phyloP scores from a whole-genome alignment of 2,113 vertebrate species.

The Hydropotes inermis region DNA sequence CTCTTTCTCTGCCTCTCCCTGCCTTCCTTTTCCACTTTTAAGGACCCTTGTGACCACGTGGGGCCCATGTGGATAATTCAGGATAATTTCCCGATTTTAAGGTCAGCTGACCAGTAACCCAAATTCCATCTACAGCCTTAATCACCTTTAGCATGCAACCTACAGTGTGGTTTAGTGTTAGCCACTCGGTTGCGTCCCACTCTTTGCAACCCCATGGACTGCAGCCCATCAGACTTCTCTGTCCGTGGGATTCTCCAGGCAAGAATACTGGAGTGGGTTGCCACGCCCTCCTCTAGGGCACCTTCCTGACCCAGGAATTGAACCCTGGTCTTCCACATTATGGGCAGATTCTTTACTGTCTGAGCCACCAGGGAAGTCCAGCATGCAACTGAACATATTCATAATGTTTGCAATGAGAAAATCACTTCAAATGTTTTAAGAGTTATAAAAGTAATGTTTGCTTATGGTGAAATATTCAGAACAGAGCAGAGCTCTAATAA shows the following conservation, averaged over 20 bases:
- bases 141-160: not conserved
- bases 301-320: not conserved
- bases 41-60: not conserved
- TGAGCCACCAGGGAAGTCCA: not conserved
- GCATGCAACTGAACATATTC: not conserved
- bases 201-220: not conserved
- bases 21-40: not conserved
- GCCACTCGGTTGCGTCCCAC: rapidly evolving
- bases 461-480: not conserved
- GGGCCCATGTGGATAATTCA: not conserved
- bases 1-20: not conserved
- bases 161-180: not conserved
- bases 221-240: not conserved
- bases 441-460: not conserved
- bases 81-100: not conserved
- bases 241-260: not conserved
- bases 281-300: not conserved
- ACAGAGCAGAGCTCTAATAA: not conserved
- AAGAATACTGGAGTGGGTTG: not conserved
- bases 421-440: not conserved
- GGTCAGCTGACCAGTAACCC: not conserved
- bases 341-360: not conserved
- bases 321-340: not conserved
- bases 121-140: not conserved
- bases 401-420: not conserved